Base-by-base conservation (phyloP, 2,113 vertebrate genomes). In the Platysternon megacephalum region DNA sequence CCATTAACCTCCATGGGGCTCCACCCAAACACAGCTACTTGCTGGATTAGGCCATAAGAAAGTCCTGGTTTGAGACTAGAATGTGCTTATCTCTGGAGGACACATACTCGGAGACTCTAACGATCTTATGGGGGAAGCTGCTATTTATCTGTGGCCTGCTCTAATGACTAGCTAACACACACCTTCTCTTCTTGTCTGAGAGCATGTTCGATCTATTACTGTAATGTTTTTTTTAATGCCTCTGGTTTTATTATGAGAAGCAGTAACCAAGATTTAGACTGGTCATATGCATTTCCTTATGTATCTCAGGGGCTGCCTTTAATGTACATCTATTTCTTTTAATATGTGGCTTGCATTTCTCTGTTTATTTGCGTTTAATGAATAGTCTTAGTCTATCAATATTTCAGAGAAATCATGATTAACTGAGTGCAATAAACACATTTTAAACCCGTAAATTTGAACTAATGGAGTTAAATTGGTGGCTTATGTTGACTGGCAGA, bases 401-500 rank as follows among this genome's bases (percentile, higher is more conserved):
- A 94, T 78, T 93, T 82, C 3, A 2, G 81, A 82, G 58, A 44
- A 91, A 94, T 76, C 72, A 28, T 56, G 68, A 82, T 84, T 94
- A 91, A 84, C 46, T 91, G 81, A 85, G 42, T 89, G 35, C 32
- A 86, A 82, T 82, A 93, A 96, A 55, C 48, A 58, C 3, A 13
- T 89, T 94, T 87, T 82, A 29, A 19, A 44, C 9, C 84, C 4
- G 32, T 55, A 97, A 91, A 48, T 79, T 91, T 76, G 56, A 91
- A 88, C 42, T 32, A 84, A 82, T 49, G 76, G 35, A 53, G 87
- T 91, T 12, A 76, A 72, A 88, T 21, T 84, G 12, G 19, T 48
- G 93, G 82, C 81, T 93, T 55, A 92, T 76, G n/a, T 86, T 86
- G 81, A 76, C 82, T 84, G 86, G 32, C 83, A 51, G n/a, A 92